These are phyloP conservation scores for Hydropotes inermis DNA, from an alignment of 2,113 vertebrate species.

Conservation along the genomic window DNA sequence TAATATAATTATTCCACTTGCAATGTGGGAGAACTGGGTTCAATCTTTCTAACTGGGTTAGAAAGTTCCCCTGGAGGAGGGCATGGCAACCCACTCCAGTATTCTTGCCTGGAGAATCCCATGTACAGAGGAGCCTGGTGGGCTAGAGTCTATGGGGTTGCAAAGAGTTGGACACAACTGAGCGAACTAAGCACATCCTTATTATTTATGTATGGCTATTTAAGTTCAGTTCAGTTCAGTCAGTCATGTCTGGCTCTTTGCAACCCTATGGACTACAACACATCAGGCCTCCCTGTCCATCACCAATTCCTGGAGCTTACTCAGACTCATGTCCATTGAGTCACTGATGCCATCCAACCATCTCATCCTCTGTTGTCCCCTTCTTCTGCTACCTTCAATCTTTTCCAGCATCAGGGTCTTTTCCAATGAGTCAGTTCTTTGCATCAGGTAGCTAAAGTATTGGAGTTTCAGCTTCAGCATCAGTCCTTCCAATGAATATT, in stretches of 20 bases:
- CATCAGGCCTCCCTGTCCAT: neutral
- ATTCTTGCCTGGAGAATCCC: neutral
- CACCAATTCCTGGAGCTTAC: neutral
- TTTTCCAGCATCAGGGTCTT: neutral
- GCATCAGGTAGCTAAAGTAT: neutral
- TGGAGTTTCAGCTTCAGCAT: neutral
- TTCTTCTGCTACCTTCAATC: neutral
- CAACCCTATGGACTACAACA: neutral
- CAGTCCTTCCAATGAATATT: neutral
- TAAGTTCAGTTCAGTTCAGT: neutral
- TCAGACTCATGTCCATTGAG: neutral
- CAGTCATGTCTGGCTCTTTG: neutral
- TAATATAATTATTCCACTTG: neutral
- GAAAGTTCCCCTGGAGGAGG: neutral
- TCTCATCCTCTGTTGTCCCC: neutral
- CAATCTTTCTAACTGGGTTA: accelerated
- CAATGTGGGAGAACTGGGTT: neutral
- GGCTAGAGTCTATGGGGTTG: neutral
- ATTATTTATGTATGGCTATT: neutral
- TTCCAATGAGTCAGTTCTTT: neutral
- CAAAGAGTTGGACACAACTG: neutral
- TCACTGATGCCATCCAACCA: neutral
- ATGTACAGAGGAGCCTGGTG: neutral
- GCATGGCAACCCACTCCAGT: neutral
- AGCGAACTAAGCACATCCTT: neutral